Evolutionary conservation across 2,113 vertebrate genomes (phyloP).

Genomic region (Anthoscopus minutus): DNA sequence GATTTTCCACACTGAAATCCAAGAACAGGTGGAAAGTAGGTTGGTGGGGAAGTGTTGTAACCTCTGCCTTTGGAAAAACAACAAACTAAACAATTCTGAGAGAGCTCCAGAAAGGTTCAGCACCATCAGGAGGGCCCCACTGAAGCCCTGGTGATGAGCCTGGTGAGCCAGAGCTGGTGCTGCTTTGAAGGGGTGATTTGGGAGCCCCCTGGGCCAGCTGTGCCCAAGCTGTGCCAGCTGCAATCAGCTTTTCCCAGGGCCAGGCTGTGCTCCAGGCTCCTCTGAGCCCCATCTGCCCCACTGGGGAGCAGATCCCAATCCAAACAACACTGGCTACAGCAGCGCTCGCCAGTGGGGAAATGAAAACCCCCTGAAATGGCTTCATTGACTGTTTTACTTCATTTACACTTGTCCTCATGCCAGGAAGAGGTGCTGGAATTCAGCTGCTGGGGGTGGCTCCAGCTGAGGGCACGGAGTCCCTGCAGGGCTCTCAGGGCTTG

Average conservation of each 20-base stretch:
- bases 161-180: not conserved
- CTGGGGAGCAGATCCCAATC: not conserved
- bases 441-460: too few relatives aligned
- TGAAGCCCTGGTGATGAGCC: not conserved
- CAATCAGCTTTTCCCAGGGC: not conserved
- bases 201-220: not conserved
- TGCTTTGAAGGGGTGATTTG: not conserved
- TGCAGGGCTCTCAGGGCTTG: too few relatives aligned
- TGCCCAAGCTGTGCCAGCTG: too few relatives aligned
- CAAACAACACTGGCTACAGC: too few relatives aligned
- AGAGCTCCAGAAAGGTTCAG: not conserved
- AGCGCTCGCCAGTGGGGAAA: too few relatives aligned
- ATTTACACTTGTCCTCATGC: too few relatives aligned
- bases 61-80: not conserved
- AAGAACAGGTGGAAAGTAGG: not conserved
- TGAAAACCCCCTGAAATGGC: too few relatives aligned
- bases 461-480: too few relatives aligned
- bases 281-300: not conserved
- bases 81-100: not conserved
- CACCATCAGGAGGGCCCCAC: not conserved
- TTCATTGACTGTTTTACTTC: too few relatives aligned
- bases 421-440: too few relatives aligned
- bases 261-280: not conserved
- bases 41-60: not conserved
- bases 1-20: not conserved